Base-by-base conservation (phyloP, 2,797 vertebrate species). In the Syngnathus rostellatus region DNA sequence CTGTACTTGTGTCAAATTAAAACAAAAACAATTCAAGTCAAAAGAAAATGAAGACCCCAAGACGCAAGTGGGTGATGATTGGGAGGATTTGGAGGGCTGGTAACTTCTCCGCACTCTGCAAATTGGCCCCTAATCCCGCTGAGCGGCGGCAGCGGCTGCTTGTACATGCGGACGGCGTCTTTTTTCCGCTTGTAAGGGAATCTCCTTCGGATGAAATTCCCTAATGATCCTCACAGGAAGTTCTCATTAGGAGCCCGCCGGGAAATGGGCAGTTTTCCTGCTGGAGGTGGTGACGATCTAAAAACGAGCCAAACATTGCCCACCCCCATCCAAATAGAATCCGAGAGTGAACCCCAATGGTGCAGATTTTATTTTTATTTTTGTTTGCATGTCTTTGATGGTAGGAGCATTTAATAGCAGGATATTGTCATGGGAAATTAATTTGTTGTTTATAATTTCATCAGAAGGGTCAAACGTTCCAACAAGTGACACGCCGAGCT, bases 191-290 rank as follows among this genome's bases (percentile, higher is more conserved):
- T 84, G 83, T 82, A 84, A 81, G 76, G 76, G 68, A 88, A 79
- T 82, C 80, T 82, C 72, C 62, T 67, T 40, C 65, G 71, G 71
- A 85, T 87, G 61, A 86, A 83, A 75, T 72, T 53, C 71, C 71
- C 70, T 90, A 89, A 88, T 85, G 82, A 86, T 79, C 77, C 82
- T 79, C 72, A 19, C 55, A 79, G 81, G 73, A 85, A 83, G 76
- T 85, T 76, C 81, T 85, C 74, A 83, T 86, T 83, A 80, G 76
- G 79, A 54, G 63, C 66, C 68, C 74, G 63, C 45, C 59, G 75
- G 61, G 41, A 31, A 51, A n/a, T 50, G 48, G 48, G 48, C 48
- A 50, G 17, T 50, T 50, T 50, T 8, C 48, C 17, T 50, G 19
- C 5, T 46, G 14, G 45, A 17, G 43, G 11, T 14, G 11, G 43